A percentile compares a stretch with the other conserved stretches of the same genome.
Evolutionary conservation across 2,888 invertebrate genomes (phyloP).

Genomic region (Drosophila prostipennis): DNA sequence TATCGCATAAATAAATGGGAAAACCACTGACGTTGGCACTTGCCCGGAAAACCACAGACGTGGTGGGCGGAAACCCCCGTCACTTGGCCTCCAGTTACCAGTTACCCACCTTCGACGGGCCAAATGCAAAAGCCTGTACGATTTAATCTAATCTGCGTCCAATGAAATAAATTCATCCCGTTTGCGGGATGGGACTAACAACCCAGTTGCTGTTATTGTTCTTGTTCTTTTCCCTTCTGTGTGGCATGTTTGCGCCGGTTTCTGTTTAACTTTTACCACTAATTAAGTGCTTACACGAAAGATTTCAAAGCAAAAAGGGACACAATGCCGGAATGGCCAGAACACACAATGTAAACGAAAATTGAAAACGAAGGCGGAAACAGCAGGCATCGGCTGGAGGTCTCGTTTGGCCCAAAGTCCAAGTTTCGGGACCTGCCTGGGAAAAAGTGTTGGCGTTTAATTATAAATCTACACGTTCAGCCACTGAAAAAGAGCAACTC

Average conservation of each 20-base stretch:
- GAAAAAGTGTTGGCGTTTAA: slow-evolving; percentile 72
- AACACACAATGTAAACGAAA: slow-evolving; percentile 36
- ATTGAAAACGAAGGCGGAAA: slow-evolving; percentile 26
- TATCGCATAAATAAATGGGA: slow-evolving; percentile 32
- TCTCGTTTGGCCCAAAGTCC: slow-evolving; percentile 16
- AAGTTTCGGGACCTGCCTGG: slow-evolving; percentile 23
- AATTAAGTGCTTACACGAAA: slow-evolving; percentile 78
- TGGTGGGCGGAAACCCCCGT: slow-evolving; percentile 8
- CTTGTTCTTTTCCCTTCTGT: slow-evolving; percentile 41
- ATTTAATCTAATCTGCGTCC: slow-evolving; percentile 76
- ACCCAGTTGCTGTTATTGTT: slow-evolving; percentile 58
- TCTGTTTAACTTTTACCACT: slow-evolving; percentile 77
- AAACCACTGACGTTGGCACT: slow-evolving; percentile 38
- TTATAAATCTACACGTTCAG: slow-evolving; percentile 76
- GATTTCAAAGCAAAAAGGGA: slow-evolving; percentile 63
- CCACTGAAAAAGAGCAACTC: slow-evolving; percentile 69
- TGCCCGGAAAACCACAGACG: slow-evolving; percentile 15
- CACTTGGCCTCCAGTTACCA: not conserved
- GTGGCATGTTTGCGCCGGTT: slow-evolving; percentile 39
- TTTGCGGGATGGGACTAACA: slow-evolving; percentile 25
- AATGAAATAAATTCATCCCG: slow-evolving; percentile 73
- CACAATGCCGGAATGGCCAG: slow-evolving; percentile 39
- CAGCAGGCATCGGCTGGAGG: slow-evolving; percentile 16
- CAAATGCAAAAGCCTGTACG: slow-evolving; percentile 60
- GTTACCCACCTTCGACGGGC: slow-evolving; percentile 25